Evolutionary conservation across 23 tunicate species (phyloP).

Genomic region (Trididemnum miniatum): DNA sequence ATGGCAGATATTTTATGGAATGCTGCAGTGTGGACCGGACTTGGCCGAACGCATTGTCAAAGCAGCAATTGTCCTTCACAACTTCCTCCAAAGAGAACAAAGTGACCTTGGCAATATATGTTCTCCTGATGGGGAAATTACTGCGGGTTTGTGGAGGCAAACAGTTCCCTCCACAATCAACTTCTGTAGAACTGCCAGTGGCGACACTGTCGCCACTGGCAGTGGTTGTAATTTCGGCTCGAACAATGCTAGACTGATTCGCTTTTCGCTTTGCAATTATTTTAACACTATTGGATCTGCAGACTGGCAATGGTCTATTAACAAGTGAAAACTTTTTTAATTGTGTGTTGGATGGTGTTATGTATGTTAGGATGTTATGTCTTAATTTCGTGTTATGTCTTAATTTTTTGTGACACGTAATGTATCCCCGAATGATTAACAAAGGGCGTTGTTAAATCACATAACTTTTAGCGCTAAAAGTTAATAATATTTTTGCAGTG

Average conservation of each 20-base stretch:
- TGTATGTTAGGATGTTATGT: too few species aligned
- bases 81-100: constrained; percentile 16
- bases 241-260: constrained; percentile 18
- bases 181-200: neutral
- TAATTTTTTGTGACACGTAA: too few species aligned
- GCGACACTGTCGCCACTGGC: neutral
- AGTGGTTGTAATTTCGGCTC: constrained; percentile 32
- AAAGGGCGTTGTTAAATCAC: too few species aligned
- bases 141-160: constrained; percentile 39
- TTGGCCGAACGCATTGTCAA: constrained; percentile 27
- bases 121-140: constrained; percentile 21
- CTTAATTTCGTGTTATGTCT: too few species aligned
- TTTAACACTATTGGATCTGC: constrained; percentile 39
- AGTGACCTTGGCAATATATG: neutral
- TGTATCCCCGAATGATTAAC: too few species aligned
- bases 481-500: too few species aligned
- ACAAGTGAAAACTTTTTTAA: neutral
- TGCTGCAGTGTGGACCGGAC: constrained; percentile 26
- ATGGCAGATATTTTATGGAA: constrained; percentile 35
- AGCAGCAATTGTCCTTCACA: constrained; percentile 50
- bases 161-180: constrained; percentile 19
- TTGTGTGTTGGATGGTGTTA: neutral
- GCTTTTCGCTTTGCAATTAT: constrained; percentile 17
- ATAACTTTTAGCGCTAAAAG: too few species aligned
- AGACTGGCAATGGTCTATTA: constrained; percentile 46